A percentile compares a stretch with the other conserved stretches of the same genome.
phyloP scores from a whole-genome alignment of 2,797 vertebrate genomes.

The Chaunax sp. region DNA sequence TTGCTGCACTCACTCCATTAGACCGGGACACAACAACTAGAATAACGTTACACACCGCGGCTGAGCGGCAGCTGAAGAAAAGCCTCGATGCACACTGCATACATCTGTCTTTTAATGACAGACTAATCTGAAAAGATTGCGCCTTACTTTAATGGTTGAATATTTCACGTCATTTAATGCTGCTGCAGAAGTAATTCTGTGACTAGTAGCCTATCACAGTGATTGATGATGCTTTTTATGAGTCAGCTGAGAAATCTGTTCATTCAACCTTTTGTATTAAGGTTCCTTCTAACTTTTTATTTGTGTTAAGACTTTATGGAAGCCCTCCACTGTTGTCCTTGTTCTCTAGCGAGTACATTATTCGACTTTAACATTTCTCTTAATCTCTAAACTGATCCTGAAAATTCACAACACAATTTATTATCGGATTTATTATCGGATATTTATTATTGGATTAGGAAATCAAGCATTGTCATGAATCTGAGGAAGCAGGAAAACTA shows the following conservation, averaged over 20 bases:
- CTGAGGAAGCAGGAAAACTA: no score
- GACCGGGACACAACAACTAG: slow-evolving; percentile 65
- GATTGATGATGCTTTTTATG: not conserved
- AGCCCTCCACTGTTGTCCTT: not conserved
- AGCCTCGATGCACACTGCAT: slow-evolving; percentile 23
- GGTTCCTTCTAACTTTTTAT: not conserved
- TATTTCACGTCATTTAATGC: slow-evolving; percentile 14
- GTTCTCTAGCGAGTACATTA: not conserved
- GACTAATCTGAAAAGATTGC: slow-evolving; percentile 16
- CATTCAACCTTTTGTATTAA: not conserved
- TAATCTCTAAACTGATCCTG: not conserved
- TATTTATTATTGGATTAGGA: not conserved
- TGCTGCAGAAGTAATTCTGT: slow-evolving; percentile 1
- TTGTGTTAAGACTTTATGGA: not conserved
- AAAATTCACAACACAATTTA: not conserved
- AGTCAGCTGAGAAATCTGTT: not conserved
- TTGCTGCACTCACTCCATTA: slow-evolving; percentile 66
- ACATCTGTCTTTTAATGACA: slow-evolving; percentile 58
- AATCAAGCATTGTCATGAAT: not conserved
- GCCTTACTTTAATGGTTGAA: slow-evolving; percentile 6
- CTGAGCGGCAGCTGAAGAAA: slow-evolving; percentile 41
- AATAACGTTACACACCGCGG: slow-evolving; percentile 64
- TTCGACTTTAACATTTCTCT: no score
- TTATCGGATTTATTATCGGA: not conserved
- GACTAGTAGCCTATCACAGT: not conserved